Conservation (phyloP, 2,888 invertebrate species). For the Lumbricus terrestris region DNA sequence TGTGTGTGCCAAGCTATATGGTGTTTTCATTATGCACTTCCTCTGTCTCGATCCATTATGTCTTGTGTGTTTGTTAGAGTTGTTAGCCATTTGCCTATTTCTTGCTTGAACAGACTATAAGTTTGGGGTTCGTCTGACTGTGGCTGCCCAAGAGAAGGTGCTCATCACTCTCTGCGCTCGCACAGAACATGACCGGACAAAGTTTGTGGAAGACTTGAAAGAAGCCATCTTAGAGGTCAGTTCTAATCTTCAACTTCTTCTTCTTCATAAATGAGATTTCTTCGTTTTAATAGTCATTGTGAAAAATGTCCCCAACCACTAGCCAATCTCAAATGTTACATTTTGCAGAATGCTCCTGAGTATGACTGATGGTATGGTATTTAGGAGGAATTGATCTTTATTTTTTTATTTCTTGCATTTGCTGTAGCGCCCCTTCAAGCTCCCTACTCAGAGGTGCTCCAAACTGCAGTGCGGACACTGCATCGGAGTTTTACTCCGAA, state of each 20-base stretch:
- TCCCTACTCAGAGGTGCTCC: no score
- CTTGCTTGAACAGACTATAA: conserved; percentile 75
- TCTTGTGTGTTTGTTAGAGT: background rate
- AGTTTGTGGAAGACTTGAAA: conserved; percentile 94
- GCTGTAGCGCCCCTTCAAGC: no score
- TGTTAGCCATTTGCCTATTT: background rate
- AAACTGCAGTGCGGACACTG: no score
- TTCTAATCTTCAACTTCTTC: background rate
- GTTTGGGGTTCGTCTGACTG: conserved; percentile 86
- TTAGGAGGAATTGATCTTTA: no score
- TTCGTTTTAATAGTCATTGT: background rate
- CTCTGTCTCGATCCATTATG: background rate
- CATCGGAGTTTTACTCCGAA: no score
- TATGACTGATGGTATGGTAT: no score
- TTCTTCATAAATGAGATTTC: background rate
- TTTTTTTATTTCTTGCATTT: no score
- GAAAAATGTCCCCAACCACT: no score
- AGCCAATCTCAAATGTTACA: no score
- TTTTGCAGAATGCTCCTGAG: no score
- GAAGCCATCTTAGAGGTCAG: conserved; percentile 85
- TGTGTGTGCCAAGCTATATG: background rate
- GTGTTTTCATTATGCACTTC: background rate
- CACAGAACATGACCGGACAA: conserved; percentile 95
- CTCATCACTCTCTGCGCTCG: conserved; percentile 94
- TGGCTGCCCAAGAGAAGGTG: conserved; percentile 82